Percentiles rank a stretch among this genome's conserved stretches.
Evolutionary conservation across 2,113 vertebrate species (phyloP).

Genomic region (Balaeniceps rex): DNA sequence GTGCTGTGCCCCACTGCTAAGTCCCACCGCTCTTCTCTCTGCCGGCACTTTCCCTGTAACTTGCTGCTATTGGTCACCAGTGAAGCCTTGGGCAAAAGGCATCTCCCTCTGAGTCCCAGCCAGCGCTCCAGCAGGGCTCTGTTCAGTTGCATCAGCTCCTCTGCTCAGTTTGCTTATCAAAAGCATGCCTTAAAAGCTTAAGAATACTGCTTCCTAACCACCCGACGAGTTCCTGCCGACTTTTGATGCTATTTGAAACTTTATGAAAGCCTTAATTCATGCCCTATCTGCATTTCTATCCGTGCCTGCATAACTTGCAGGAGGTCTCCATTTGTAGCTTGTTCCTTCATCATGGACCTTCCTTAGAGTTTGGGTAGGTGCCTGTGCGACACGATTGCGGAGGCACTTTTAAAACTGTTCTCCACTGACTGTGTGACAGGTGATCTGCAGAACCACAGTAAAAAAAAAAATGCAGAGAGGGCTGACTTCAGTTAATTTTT

Average conservation of each 20-base stretch:
- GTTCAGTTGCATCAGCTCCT: neutral
- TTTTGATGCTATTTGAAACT: neutral
- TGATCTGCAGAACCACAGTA: neutral
- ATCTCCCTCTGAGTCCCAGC: neutral
- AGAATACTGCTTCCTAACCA: neutral
- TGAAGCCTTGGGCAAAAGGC: neutral
- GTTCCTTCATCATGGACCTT: neutral
- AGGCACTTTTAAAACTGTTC: neutral
- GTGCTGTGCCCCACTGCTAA: neutral
- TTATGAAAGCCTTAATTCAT: neutral
- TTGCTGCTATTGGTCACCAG: neutral
- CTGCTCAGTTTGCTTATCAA: neutral
- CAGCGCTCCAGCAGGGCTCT: neutral
- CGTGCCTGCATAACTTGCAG: neutral
- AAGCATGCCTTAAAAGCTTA: neutral
- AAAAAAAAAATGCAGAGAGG: neutral
- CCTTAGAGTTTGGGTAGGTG: neutral
- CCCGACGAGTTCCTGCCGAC: neutral
- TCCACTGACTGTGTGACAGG: neutral
- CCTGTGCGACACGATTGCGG: neutral
- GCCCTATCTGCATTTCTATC: neutral
- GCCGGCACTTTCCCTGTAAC: rapidly evolving
- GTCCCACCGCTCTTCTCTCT: neutral
- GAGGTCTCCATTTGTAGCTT: neutral
- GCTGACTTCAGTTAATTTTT: neutral